These are phyloP conservation scores for Megaustenia siamemsis DNA, from an alignment of 2,888 invertebrate species.

Conservation along the genomic window DNA sequence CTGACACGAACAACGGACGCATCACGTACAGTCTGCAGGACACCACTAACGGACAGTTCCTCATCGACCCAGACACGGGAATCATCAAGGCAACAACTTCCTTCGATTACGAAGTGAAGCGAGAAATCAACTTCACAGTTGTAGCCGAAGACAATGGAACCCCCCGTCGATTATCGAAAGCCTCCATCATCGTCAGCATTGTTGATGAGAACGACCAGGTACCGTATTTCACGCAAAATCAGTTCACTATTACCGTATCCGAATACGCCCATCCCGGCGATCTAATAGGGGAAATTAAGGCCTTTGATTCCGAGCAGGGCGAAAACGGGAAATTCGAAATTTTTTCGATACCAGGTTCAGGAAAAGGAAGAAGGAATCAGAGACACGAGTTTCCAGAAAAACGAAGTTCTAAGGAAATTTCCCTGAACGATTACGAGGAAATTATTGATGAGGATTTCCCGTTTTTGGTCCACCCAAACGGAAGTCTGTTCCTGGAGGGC, in stretches of 20 bases:
- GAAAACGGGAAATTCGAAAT: slow-evolving; percentile 68
- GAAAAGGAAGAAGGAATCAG: not conserved
- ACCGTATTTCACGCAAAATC: slow-evolving; percentile 65
- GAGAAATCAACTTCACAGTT: slow-evolving; percentile 66
- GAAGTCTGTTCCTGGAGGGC: slow-evolving; percentile 63
- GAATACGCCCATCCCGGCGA: slow-evolving; percentile 64
- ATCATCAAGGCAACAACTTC: slow-evolving; percentile 63
- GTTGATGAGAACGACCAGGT: slow-evolving; percentile 70
- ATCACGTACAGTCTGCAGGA: slow-evolving; percentile 66
- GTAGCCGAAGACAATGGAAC: slow-evolving; percentile 68
- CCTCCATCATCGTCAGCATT: slow-evolving; percentile 64
- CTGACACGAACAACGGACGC: slow-evolving; percentile 61
- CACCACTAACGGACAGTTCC: slow-evolving; percentile 63
- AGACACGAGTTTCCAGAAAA: slow-evolving; percentile 52
- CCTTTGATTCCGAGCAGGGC: slow-evolving; percentile 66
- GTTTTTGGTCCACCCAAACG: slow-evolving; percentile 66
- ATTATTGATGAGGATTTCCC: slow-evolving; percentile 56
- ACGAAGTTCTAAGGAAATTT: not conserved
- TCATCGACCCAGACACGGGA: slow-evolving; percentile 65
- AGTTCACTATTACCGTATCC: slow-evolving; percentile 65
- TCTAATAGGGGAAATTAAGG: slow-evolving; percentile 64
- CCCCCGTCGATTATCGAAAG: slow-evolving; percentile 64
- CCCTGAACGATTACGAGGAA: not conserved
- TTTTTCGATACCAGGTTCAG: slow-evolving; percentile 40
- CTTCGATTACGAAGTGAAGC: slow-evolving; percentile 68